phyloP scores from a whole-genome alignment of 2,888 invertebrate genomes.

The Leptopilina syphax region DNA sequence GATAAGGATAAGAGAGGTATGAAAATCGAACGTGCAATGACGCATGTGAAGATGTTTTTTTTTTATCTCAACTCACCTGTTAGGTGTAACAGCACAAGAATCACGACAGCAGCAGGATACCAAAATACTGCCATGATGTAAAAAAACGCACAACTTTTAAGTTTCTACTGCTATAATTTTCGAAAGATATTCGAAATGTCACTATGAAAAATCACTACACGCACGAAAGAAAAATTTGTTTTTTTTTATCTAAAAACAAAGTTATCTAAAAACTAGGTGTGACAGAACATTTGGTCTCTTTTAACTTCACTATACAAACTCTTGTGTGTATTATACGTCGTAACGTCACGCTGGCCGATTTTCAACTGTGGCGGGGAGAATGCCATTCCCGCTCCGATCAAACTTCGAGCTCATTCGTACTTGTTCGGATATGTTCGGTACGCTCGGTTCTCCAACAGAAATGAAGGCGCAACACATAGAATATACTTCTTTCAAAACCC shows the following conservation, averaged over 20 bases:
- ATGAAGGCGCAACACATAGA: neutral
- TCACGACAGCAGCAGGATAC: slow-evolving; percentile 59
- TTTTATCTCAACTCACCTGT: slow-evolving; percentile 65
- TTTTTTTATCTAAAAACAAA: neutral
- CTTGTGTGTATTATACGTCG: slow-evolving; percentile 58
- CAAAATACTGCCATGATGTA: slow-evolving; percentile 68
- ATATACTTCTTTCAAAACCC: neutral
- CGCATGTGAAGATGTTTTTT: slow-evolving; percentile 15
- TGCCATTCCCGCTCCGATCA: slow-evolving; percentile 63
- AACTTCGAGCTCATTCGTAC: slow-evolving; percentile 63
- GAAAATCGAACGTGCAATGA: neutral
- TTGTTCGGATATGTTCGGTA: slow-evolving; percentile 47
- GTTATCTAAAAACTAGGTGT: slow-evolving; percentile 49
- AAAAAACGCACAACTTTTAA: slow-evolving; percentile 36
- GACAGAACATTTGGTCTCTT: slow-evolving; percentile 51
- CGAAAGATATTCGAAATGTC: slow-evolving; percentile 5
- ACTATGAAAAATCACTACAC: slow-evolving; percentile 37
- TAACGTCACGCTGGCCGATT: slow-evolving; percentile 73
- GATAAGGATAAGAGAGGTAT: neutral
- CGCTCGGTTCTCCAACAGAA: slow-evolving; percentile 43
- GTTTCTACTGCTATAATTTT: neutral
- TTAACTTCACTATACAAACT: slow-evolving; percentile 8
- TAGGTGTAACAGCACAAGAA: slow-evolving; percentile 64
- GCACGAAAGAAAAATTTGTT: slow-evolving; percentile 8
- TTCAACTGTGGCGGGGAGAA: slow-evolving; percentile 73